Evolutionary conservation across 2,888 invertebrate genomes (phyloP), one percentile per base, ranked within the genome.

Genomic region (Conops quadrifasciatus): DNA sequence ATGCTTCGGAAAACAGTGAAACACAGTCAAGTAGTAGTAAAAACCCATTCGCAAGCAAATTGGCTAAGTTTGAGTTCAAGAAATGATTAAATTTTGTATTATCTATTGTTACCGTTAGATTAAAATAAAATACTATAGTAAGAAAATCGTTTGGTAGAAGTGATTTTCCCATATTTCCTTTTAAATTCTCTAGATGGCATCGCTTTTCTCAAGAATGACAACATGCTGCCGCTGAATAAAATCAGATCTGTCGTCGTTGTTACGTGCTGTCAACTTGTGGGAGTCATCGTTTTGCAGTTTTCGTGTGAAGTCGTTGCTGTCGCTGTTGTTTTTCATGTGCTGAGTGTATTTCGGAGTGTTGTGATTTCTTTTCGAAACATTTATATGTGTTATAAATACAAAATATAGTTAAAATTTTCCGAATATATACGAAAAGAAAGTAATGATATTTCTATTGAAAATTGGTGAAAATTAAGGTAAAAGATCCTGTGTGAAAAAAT

Each of bases 11-110:
- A 7, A n/a, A 0, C 11, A 24, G 24, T 11, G 60, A 51, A 24
- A 21, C 16, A n/a, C 60, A 49, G 13, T 47, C 60, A 11, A 36
- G 19, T 13, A 30, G 19, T 13, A 30, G 30, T n/a, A 30, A 19
- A 1, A 30, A 16, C 9, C 49, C 68, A 3, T 19, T 78, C 45
- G 69, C 78, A 24, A 70, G 77, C 45, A 87, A 87, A 77, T 78
- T 88, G 72, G 86, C 87, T 69, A 83, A 81, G 73, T 88, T 87
- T 78, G 83, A 82, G 75, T 87, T 84, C 77, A 77, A 77, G 47
- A 74, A 75, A 36, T 76, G 73, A 72, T 26, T 9, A 5, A 56
- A 56, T 24, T 5, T 56, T 56, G 24, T 56, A 56, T 19, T 56
- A 56, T 19, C 19, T 26, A 59, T 36, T 28, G 30, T 30, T 36